Evolutionary conservation across 1,140 invertebrate species (phyloP).

Genomic region (Andrena cerasifolii): DNA sequence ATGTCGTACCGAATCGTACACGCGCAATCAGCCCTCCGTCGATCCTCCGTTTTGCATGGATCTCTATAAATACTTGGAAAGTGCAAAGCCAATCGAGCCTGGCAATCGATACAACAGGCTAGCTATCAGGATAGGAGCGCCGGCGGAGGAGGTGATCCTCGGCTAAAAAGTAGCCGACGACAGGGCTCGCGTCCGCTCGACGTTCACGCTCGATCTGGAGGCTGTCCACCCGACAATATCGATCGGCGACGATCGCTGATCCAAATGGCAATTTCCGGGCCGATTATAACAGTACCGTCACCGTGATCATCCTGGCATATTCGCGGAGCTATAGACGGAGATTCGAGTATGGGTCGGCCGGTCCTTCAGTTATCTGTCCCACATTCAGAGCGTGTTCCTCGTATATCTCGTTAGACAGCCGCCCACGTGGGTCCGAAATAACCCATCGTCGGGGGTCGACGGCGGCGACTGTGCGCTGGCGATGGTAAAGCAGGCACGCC

Average conservation of each 20-base stretch:
- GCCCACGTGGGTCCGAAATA: slow-evolving; percentile 69
- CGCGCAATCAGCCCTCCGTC: slow-evolving; percentile 32
- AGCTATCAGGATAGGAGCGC: not conserved
- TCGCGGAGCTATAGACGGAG: slow-evolving; percentile 33
- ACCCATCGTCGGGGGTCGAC: slow-evolving; percentile 31
- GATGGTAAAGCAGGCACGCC: slow-evolving; percentile 5
- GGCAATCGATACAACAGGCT: not conserved
- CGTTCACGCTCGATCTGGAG: not conserved
- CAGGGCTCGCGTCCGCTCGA: too few species aligned
- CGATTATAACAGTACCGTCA: slow-evolving; percentile 53
- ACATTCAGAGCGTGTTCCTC: slow-evolving; percentile 58
- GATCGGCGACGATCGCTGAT: not conserved
- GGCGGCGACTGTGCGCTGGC: not conserved
- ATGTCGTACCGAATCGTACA: slow-evolving; percentile 49
- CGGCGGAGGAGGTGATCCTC: not conserved
- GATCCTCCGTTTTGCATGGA: slow-evolving; percentile 34
- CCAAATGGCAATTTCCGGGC: slow-evolving; percentile 28
- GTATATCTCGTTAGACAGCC: slow-evolving; percentile 65
- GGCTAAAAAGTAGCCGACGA: not conserved
- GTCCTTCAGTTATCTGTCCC: slow-evolving; percentile 56
- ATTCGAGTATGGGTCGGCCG: slow-evolving; percentile 33
- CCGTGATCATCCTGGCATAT: slow-evolving; percentile 50
- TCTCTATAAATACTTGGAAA: slow-evolving; percentile 65
- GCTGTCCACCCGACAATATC: not conserved
- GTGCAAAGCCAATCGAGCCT: slow-evolving; percentile 48